Percentiles rank a stretch among this genome's conserved stretches.
phyloP scores from a whole-genome alignment of 2,113 vertebrate species.

The Limanda limanda region DNA sequence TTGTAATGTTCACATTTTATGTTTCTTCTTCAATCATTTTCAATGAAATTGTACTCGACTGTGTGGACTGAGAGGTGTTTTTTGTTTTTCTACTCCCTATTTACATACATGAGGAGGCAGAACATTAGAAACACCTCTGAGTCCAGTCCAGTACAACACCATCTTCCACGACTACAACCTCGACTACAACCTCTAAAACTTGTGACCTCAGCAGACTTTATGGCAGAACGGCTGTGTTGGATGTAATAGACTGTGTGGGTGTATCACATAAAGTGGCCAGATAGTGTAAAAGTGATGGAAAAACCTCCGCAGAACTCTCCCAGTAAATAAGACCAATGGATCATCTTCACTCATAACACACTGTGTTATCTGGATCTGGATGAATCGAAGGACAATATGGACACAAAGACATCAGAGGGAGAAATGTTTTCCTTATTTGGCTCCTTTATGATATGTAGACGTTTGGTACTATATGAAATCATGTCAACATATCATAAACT shows the following conservation, averaged over 20 bases:
- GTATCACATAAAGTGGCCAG: neutral
- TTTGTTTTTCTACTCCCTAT: too few species aligned
- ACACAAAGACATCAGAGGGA: neutral
- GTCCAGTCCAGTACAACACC: neutral
- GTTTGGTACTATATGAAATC: too few species aligned
- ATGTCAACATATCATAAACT: too few species aligned
- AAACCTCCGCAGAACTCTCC: neutral
- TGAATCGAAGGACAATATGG: neutral
- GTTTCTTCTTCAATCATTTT: too few species aligned
- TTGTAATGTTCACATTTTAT: too few species aligned
- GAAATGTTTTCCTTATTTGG: too few species aligned
- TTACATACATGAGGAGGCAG: too few species aligned
- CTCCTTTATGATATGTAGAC: too few species aligned
- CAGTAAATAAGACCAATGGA: neutral
- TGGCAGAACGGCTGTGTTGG: neutral
- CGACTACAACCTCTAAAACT: neutral
- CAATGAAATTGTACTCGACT: too few species aligned
- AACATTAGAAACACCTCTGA: too few species aligned
- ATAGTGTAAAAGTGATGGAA: neutral
- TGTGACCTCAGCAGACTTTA: neutral
- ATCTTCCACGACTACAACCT: neutral
- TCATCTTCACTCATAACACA: neutral
- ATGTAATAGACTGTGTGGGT: slow-evolving; percentile 1
- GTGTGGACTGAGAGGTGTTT: too few species aligned
- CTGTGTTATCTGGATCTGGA: neutral